A percentile compares a stretch with the other conserved stretches of the same genome.
phyloP scores from a whole-genome alignment of 2,113 vertebrate genomes.

The Rhinopithecus roxellana region DNA sequence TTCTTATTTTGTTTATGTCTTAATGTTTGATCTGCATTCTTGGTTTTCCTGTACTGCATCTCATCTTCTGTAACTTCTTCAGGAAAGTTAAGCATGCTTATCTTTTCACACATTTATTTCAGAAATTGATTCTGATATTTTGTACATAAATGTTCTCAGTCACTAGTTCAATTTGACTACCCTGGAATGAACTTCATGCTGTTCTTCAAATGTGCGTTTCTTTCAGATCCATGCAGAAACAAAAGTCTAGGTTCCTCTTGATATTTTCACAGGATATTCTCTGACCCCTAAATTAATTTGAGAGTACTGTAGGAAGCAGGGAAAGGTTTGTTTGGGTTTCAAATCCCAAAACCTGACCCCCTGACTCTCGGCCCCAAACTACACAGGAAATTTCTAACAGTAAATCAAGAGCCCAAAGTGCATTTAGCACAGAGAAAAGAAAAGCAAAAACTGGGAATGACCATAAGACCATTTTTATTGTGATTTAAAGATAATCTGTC shows the following conservation, averaged over 20 bases:
- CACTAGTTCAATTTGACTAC: neutral
- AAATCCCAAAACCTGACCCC: constrained; percentile 58
- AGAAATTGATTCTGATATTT: neutral
- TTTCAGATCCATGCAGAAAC: constrained; percentile 6
- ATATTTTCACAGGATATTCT: constrained; percentile 60
- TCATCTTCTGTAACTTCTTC: neutral
- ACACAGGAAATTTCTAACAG: constrained; percentile 73
- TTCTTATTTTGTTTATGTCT: neutral
- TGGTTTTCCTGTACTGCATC: neutral
- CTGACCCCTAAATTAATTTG: constrained; percentile 66
- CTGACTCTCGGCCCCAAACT: constrained; percentile 52
- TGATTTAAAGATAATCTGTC: constrained; percentile 36
- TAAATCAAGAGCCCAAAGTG: constrained; percentile 64
- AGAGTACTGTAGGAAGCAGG: constrained; percentile 53
- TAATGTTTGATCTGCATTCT: neutral
- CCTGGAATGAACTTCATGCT: neutral
- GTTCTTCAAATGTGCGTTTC: neutral
- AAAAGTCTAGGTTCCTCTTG: constrained; percentile 22
- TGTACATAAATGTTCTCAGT: neutral
- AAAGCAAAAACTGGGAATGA: constrained; percentile 12
- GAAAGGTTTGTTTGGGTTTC: constrained; percentile 66
- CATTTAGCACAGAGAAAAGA: constrained; percentile 29
- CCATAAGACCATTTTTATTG: constrained; percentile 26
- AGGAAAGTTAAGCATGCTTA: neutral
- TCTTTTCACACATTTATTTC: constrained; percentile 47